Conservation (phyloP, 2,888 invertebrate genomes). For the Lordiphosa andalusiaca region DNA sequence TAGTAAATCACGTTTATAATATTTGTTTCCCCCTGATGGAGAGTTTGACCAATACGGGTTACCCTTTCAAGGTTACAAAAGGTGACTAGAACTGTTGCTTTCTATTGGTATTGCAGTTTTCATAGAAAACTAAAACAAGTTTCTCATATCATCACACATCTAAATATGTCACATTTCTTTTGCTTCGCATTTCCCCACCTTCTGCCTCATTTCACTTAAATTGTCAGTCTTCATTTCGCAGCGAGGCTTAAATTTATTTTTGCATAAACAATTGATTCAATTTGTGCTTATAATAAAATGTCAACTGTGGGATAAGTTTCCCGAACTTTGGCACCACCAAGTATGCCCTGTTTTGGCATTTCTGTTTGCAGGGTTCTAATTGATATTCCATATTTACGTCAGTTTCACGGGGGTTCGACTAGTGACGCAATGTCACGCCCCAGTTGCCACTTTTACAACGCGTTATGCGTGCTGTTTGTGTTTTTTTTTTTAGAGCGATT, state of each 20-base stretch:
- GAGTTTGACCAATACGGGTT: too few species aligned
- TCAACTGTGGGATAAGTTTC: slow-evolving; percentile 10
- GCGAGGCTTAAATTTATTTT: slow-evolving; percentile 39
- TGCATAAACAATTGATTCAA: slow-evolving; percentile 68
- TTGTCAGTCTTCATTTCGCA: slow-evolving; percentile 51
- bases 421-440: slow-evolving; percentile 56
- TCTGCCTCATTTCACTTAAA: slow-evolving; percentile 3
- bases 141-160: neutral
- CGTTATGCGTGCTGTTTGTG: slow-evolving; percentile 13
- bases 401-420: slow-evolving; percentile 7
- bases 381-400: slow-evolving; percentile 31
- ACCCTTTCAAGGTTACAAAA: too few species aligned
- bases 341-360: neutral
- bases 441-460: slow-evolving; percentile 44
- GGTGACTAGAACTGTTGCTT: too few species aligned
- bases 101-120: too few species aligned
- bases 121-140: too few species aligned
- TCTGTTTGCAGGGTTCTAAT: slow-evolving; percentile 18
- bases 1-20: too few species aligned
- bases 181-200: slow-evolving; percentile 1
- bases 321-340: slow-evolving; percentile 3
- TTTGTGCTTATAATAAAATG: slow-evolving; percentile 50
- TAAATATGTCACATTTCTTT: neutral
- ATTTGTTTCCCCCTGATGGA: too few species aligned
- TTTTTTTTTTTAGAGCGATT: slow-evolving; percentile 37